A percentile compares a stretch with the other conserved stretches of the same genome.
phyloP scores from a whole-genome alignment of 1,140 invertebrate species.

The Diorhabda carinulata region DNA sequence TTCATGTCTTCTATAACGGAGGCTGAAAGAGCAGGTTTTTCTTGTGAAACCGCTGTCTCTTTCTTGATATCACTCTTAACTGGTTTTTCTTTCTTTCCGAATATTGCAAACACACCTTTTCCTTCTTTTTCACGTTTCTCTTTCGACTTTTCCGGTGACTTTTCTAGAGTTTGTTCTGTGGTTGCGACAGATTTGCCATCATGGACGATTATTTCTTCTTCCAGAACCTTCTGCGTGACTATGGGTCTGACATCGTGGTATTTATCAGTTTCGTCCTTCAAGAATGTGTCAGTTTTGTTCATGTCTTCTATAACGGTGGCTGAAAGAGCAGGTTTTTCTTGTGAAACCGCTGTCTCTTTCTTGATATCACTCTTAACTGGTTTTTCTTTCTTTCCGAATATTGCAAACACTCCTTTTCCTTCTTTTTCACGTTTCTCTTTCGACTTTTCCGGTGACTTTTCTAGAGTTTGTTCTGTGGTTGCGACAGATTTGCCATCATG shows the following conservation, averaged over 20 bases:
- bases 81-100: conserved; percentile 12
- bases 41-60: not conserved
- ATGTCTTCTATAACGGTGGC: conserved; percentile 23
- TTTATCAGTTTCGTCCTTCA: conserved; percentile 26
- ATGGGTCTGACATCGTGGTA: conserved; percentile 26
- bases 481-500: too few relatives aligned
- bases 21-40: conserved; percentile 3
- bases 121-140: conserved; percentile 22
- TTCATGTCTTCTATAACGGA: conserved; percentile 20
- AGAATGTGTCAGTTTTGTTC: conserved; percentile 24
- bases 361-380: conserved; percentile 15
- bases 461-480: too few relatives aligned
- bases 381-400: conserved; percentile 22
- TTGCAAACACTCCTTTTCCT: too few relatives aligned
- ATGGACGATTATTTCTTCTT: not conserved
- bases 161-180: conserved; percentile 8
- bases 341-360: conserved; percentile 5
- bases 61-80: conserved; percentile 8
- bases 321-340: conserved; percentile 14
- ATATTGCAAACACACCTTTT: conserved; percentile 24
- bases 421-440: too few relatives aligned
- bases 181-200: not conserved
- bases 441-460: too few relatives aligned
- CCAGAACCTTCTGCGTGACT: not conserved
- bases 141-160: conserved; percentile 5